Base-by-base conservation (phyloP, 2,113 vertebrate genomes). In the Entosphenus tridentatus region DNA sequence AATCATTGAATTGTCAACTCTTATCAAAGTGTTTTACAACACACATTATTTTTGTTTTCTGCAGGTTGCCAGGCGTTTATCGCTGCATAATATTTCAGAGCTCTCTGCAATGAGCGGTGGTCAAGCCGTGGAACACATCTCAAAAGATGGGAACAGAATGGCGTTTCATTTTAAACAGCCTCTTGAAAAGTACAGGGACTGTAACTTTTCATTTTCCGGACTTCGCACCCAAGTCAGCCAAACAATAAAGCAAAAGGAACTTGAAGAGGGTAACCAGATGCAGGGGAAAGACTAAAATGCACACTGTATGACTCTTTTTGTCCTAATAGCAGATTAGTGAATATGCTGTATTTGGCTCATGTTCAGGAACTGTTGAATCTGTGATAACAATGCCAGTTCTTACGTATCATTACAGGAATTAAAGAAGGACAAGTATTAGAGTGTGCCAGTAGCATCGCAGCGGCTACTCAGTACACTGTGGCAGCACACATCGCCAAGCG, bases 151-250 rank as follows among this genome's bases (percentile, higher is more conserved):
- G 2, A 75, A 90, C 75, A 70, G 73, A 69, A 73, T 55, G 0
- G 75, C 55, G 70, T 81, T 85, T 73, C 10, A 6, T 2, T 80
- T 91, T 74, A 82, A 0, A 8, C 73, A 80, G 9, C 92, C 92
- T 1, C 82, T 96, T 86, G 80, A 80, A 3, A 80, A 69, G 0
- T 76, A 76, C 1, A 75, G 71, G 1, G 86, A 89, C 75, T 98
- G 93, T 71, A 72, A 85, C 73, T 96, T 98, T 72, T 98, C 93
- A 16, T 98, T 98, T 21, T 71, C 86, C 16, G 93, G 93, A 6
- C 75, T 98, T 39, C 82, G 81, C 11, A 83, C 71, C 57, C 65
- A 84, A 18, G 71, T 80, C 67, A 74, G 78, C 8, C 78, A 73
- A 75, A 69, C 72, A 5, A 88, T 95, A 71, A 56, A 1, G 14